Percentiles rank a stretch among this genome's conserved stretches.
phyloP scores from a whole-genome alignment of 2,888 invertebrate genomes.

The Phorcus lineatus region DNA sequence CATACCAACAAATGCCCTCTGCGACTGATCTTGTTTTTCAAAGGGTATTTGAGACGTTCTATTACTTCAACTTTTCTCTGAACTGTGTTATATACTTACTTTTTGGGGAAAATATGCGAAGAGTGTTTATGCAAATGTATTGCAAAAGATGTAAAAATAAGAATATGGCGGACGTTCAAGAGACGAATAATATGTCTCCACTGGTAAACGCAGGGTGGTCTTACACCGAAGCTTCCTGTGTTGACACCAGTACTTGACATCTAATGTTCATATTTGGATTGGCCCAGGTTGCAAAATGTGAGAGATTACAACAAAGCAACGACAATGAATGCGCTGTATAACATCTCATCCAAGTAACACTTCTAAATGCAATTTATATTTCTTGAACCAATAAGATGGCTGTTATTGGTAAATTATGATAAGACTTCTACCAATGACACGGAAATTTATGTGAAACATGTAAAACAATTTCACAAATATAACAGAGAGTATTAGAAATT shows the following conservation, averaged over 20 bases:
- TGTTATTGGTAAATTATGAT: too few species aligned
- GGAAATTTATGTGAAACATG: too few species aligned
- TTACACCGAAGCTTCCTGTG: background rate
- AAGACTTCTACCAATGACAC: too few species aligned
- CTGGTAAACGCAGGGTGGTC: background rate
- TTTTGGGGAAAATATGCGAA: slow-evolving; percentile 31
- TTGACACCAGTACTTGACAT: background rate
- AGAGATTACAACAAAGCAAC: too few species aligned
- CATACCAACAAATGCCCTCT: background rate
- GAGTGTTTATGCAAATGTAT: slow-evolving; percentile 27
- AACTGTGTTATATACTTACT: slow-evolving; percentile 31
- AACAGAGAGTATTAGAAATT: too few species aligned
- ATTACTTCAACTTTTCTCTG: slow-evolving; percentile 31
- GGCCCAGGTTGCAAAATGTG: too few species aligned
- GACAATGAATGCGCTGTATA: too few species aligned
- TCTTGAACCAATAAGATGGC: too few species aligned
- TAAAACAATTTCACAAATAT: too few species aligned
- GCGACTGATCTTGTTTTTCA: slow-evolving; percentile 22
- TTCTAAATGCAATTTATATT: too few species aligned
- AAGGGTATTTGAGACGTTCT: slow-evolving; percentile 30
- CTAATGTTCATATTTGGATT: too few species aligned
- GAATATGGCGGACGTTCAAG: slow-evolving; percentile 9
- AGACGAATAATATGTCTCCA: slow-evolving; percentile 3
- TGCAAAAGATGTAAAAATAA: background rate
- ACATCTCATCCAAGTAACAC: too few species aligned